Percentiles rank a stretch among this genome's conserved stretches.
Conservation (phyloP, 2,888 invertebrate genomes). For the Drosophila kuntzei region DNA sequence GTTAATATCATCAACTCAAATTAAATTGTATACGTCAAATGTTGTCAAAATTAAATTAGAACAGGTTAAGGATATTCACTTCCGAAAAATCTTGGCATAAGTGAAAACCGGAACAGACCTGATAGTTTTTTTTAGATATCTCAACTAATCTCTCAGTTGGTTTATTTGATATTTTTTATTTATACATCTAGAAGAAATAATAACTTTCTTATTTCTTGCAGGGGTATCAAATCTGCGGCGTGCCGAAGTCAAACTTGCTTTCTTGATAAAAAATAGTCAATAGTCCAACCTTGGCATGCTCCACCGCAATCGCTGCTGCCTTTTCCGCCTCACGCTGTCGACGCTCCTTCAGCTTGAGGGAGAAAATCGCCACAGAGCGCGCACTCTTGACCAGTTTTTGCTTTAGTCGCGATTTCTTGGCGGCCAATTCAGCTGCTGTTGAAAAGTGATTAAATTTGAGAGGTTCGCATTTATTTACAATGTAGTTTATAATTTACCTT, state of each 20-base stretch:
- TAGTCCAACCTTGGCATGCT: slow-evolving; percentile 85
- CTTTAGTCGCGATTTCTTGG: slow-evolving; percentile 89
- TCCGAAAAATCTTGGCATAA: no score
- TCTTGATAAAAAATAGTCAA: not conserved
- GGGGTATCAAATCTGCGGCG: no score
- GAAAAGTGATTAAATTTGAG: not conserved
- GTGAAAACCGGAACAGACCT: no score
- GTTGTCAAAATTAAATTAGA: no score
- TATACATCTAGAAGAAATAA: no score
- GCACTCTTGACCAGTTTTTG: slow-evolving; percentile 93
- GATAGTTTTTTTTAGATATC: no score
- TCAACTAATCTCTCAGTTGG: no score
- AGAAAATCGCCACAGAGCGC: slow-evolving; percentile 94
- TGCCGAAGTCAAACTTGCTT: not conserved
- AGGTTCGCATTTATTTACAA: not conserved
- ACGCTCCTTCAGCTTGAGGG: slow-evolving; percentile 91
- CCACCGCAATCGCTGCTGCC: slow-evolving; percentile 88
- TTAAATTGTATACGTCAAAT: no score
- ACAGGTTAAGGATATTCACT: no score
- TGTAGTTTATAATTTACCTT: slow-evolving; percentile 85
- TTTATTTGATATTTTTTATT: no score
- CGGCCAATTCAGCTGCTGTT: slow-evolving; percentile 87
- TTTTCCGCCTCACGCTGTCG: slow-evolving; percentile 91
- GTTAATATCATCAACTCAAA: no score
- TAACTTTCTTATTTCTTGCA: no score